A percentile compares a stretch with the other conserved stretches of the same genome.
These are phyloP conservation scores for Pedetes capensis DNA, from an alignment of 2,113 vertebrate genomes.

Conservation along the genomic window DNA sequence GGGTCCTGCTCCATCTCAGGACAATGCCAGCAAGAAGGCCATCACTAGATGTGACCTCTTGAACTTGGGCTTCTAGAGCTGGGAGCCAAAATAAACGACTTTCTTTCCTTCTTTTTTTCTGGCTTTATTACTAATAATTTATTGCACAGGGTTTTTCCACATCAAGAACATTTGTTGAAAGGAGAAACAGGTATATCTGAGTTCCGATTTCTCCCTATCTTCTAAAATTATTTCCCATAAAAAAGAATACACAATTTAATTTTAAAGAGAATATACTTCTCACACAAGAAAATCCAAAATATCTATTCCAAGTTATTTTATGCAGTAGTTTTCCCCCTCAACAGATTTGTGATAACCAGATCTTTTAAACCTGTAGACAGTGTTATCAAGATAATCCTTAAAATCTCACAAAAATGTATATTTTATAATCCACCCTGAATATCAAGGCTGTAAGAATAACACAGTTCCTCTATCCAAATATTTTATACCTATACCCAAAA, in stretches of 20 bases:
- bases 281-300: slow-evolving; percentile 87
- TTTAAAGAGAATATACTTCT: slow-evolving; percentile 70
- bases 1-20: neutral
- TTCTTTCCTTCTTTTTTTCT: too few relatives aligned
- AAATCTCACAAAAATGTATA: slow-evolving; percentile 96
- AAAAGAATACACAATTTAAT: slow-evolving; percentile 26
- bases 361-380: slow-evolving; percentile 95
- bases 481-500: slow-evolving; percentile 93
- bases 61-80: neutral
- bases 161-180: slow-evolving; percentile 35
- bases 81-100: too few relatives aligned
- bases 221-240: neutral
- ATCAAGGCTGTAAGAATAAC: slow-evolving; percentile 94
- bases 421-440: slow-evolving; percentile 97
- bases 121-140: slow-evolving; percentile 52
- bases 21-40: neutral
- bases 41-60: neutral
- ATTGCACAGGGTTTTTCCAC: slow-evolving; percentile 59
- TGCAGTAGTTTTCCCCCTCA: slow-evolving; percentile 90
- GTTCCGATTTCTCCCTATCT: neutral
- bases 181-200: slow-evolving; percentile 26
- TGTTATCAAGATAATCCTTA: slow-evolving; percentile 96
- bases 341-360: slow-evolving; percentile 91
- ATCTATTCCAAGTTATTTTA: slow-evolving; percentile 96
- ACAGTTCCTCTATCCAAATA: slow-evolving; percentile 90